Evolutionary conservation across 2,888 invertebrate species (phyloP).

Genomic region (Aplocera efformata): DNA sequence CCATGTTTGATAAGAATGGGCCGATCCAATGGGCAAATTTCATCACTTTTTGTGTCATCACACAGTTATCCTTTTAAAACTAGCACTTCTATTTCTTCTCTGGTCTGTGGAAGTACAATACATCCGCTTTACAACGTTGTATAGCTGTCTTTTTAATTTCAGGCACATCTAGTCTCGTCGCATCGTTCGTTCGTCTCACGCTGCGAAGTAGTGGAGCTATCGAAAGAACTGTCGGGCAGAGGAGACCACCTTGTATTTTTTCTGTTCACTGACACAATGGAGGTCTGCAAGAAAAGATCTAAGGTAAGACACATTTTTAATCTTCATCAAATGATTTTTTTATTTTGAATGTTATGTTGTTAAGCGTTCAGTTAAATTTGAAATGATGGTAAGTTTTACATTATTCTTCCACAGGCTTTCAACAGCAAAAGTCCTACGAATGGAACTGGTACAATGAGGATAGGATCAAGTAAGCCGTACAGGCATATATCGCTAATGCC

Average conservation of each 20-base stretch:
- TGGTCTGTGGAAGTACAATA: too few species aligned
- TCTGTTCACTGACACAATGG: constrained; percentile 96
- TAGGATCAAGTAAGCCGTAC: constrained; percentile 89
- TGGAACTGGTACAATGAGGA: constrained; percentile 78
- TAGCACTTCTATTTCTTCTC: too few species aligned
- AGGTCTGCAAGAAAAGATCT: constrained; percentile 93
- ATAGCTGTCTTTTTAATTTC: constrained; percentile 15
- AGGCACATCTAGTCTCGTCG: constrained; percentile 95
- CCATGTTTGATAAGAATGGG: too few species aligned
- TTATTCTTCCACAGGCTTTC: constrained; percentile 56
- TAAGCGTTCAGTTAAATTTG: neutral
- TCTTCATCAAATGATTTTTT: neutral
- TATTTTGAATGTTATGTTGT: too few species aligned
- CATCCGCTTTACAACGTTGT: constrained; percentile 1
- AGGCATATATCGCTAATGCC: constrained; percentile 95
- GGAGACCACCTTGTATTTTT: constrained; percentile 94
- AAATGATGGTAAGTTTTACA: neutral
- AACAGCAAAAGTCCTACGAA: constrained; percentile 81
- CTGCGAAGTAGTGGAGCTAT: constrained; percentile 93
- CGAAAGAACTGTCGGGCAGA: constrained; percentile 90
- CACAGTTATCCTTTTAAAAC: too few species aligned
- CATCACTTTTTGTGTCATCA: too few species aligned
- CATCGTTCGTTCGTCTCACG: constrained; percentile 93
- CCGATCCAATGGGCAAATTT: too few species aligned
- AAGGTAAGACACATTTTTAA: constrained; percentile 70